Evolutionary conservation across 2,888 invertebrate genomes (phyloP).

Genomic region (Thymelicus sylvestris): DNA sequence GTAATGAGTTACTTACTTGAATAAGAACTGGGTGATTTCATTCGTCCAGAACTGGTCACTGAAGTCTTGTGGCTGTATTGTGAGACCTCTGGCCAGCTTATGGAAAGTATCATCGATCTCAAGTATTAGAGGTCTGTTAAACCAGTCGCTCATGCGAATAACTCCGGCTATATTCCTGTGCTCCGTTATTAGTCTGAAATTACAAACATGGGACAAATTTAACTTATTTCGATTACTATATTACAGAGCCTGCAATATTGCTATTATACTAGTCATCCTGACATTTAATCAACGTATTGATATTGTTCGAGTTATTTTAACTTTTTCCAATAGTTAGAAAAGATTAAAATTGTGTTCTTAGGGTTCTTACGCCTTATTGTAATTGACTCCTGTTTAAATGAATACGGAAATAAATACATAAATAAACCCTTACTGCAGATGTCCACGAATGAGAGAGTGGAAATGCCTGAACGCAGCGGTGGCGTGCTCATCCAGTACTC

Average conservation of each 20-base stretch:
- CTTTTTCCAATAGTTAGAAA: too few species aligned
- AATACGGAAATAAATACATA: too few species aligned
- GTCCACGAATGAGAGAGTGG: constrained; percentile 89
- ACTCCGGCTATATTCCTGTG: constrained; percentile 79
- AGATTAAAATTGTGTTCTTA: too few species aligned
- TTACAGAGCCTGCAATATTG: too few species aligned
- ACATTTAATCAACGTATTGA: too few species aligned
- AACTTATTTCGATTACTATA: too few species aligned
- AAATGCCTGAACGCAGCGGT: constrained; percentile 90
- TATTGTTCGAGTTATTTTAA: too few species aligned
- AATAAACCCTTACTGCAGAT: constrained; percentile 82
- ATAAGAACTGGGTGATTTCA: constrained; percentile 86
- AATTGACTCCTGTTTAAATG: too few species aligned
- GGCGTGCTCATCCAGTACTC: constrained; percentile 88
- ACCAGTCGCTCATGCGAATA: constrained; percentile 89
- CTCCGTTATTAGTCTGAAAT: constrained; percentile 62
- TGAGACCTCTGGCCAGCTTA: constrained; percentile 89
- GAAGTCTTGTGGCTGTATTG: constrained; percentile 90
- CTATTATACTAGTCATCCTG: too few species aligned
- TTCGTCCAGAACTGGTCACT: constrained; percentile 91
- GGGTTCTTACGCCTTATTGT: too few species aligned
- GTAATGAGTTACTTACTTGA: constrained; percentile 60
- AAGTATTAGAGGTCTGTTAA: constrained; percentile 87
- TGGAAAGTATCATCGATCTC: constrained; percentile 88
- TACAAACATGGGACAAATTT: neutral